Conservation (phyloP, 2,888 invertebrate species). For the Resseliella maxima region DNA sequence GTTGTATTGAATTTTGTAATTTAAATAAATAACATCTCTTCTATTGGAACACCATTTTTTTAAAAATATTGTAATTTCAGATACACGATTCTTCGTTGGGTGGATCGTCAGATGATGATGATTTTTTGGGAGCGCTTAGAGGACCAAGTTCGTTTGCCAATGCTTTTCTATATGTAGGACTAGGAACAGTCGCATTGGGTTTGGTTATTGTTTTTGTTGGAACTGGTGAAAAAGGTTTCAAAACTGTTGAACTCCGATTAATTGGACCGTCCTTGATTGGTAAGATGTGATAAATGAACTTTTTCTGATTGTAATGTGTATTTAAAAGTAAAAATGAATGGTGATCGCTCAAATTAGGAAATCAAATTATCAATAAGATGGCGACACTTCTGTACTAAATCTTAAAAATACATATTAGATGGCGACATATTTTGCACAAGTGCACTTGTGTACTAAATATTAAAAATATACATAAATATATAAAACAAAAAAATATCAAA, state of each 20-base stretch:
- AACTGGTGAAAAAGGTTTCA: constrained; percentile 89
- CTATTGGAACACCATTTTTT: not conserved
- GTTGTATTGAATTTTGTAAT: too few relatives aligned
- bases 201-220: constrained; percentile 90
- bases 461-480: too few relatives aligned
- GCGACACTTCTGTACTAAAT: too few relatives aligned
- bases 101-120: constrained; percentile 80
- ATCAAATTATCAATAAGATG: too few relatives aligned
- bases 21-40: not conserved
- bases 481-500: too few relatives aligned
- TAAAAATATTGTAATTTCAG: constrained; percentile 67
- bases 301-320: too few relatives aligned
- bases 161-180: constrained; percentile 85
- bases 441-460: too few relatives aligned
- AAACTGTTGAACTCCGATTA: constrained; percentile 84
- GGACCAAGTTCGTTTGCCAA: constrained; percentile 85
- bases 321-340: not conserved
- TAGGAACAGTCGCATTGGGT: constrained; percentile 84
- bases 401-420: not conserved
- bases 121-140: constrained; percentile 74
- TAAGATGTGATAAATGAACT: constrained; percentile 58
- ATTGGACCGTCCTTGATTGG: constrained; percentile 85
- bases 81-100: constrained; percentile 87
- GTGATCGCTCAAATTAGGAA: too few relatives aligned
- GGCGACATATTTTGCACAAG: too few relatives aligned